Percentiles rank a stretch among this genome's conserved stretches.
phyloP scores from a whole-genome alignment of 1,140 invertebrate species.

The Ganaspis sp. region DNA sequence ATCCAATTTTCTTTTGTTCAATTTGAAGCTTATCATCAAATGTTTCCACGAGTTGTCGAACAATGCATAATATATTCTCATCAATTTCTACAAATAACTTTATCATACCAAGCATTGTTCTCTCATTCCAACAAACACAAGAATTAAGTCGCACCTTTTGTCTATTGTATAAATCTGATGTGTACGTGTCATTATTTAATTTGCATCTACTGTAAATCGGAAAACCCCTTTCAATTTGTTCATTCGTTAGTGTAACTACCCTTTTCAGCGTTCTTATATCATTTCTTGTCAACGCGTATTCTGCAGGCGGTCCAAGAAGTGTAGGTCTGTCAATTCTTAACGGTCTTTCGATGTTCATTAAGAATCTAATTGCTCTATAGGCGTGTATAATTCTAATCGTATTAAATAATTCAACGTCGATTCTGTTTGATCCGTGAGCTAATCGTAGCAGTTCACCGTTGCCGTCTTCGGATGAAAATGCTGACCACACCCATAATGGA shows the following conservation, averaged over 20 bases:
- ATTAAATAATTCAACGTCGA: constrained; percentile 27
- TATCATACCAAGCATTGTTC: neutral
- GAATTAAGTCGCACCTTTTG: neutral
- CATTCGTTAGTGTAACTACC: neutral
- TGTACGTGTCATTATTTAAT: neutral
- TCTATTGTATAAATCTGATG: neutral
- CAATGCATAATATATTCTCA: neutral
- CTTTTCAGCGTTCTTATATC: neutral
- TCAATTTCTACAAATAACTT: neutral
- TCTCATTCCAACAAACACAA: no score
- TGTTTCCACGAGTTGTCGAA: neutral
- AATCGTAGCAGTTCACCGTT: constrained; percentile 28
- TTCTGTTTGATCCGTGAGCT: constrained; percentile 34
- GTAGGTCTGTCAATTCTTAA: neutral
- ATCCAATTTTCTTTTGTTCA: neutral
- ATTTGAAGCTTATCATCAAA: neutral
- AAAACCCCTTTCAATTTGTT: neutral
- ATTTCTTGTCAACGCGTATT: neutral
- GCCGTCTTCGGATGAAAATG: constrained; percentile 39
- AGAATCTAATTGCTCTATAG: neutral
- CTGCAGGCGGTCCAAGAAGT: neutral
- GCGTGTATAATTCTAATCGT: constrained; percentile 2
- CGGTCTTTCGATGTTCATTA: neutral
- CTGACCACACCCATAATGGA: constrained; percentile 30
- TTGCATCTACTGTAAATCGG: neutral